Evolutionary conservation across 2,888 invertebrate genomes (phyloP).

Genomic region (Patella caerulea): DNA sequence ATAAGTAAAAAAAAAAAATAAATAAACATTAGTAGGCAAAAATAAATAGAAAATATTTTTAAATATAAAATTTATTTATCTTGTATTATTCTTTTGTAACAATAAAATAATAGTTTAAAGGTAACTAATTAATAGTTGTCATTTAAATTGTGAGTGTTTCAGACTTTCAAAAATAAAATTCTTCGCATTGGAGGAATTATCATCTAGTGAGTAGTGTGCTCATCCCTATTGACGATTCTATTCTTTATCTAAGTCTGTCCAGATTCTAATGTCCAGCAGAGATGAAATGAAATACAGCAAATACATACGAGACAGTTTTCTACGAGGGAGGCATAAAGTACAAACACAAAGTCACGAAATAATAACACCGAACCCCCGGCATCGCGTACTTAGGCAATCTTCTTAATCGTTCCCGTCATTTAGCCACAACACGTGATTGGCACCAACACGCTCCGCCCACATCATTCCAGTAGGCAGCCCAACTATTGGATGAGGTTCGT

Average conservation of each 20-base stretch:
- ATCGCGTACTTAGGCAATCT: slow-evolving; percentile 2
- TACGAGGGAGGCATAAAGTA: slow-evolving; percentile 9
- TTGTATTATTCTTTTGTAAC: too few relatives aligned
- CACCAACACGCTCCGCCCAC: slow-evolving; percentile 13
- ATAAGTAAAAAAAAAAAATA: too few relatives aligned
- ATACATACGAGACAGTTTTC: not conserved
- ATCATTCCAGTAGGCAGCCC: not conserved
- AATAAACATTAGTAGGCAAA: too few relatives aligned
- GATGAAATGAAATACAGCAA: slow-evolving; percentile 5
- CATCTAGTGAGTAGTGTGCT: too few relatives aligned
- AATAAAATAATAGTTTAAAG: too few relatives aligned
- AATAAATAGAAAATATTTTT: too few relatives aligned
- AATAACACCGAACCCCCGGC: slow-evolving; percentile 5
- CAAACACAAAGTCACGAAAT: slow-evolving; percentile 9
- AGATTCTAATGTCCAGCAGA: slow-evolving; percentile 3
- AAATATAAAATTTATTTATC: too few relatives aligned
- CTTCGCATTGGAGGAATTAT: too few relatives aligned
- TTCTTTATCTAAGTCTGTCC: slow-evolving; percentile 1
- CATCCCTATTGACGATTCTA: not conserved
- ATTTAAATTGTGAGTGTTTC: too few relatives aligned
- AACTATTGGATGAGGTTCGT: slow-evolving; percentile 13
- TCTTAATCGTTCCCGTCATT: slow-evolving; percentile 5
- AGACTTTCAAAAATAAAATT: too few relatives aligned
- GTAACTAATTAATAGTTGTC: too few relatives aligned
- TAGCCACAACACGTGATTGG: slow-evolving; percentile 5